phyloP scores from a whole-genome alignment of 2,113 vertebrate genomes.

The Syngnathus typhle region DNA sequence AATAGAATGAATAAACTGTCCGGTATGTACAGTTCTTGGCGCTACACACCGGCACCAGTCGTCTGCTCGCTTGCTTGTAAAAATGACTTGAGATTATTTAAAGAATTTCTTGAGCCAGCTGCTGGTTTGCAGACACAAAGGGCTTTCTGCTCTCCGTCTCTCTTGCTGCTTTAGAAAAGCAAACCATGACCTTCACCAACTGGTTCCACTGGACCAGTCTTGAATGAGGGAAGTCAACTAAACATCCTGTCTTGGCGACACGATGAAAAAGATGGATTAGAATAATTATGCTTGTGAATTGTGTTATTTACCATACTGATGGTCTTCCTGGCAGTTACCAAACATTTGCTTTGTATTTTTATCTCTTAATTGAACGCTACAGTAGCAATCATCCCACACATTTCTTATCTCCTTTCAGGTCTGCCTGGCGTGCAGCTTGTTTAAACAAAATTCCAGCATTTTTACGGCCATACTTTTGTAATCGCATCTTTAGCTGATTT shows the following conservation, averaged over 20 bases:
- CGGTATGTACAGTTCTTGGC: neutral
- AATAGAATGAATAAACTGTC: neutral
- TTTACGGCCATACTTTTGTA: neutral
- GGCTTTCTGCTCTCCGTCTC: constrained; percentile 32
- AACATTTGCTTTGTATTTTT: neutral
- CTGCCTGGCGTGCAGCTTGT: constrained; percentile 19
- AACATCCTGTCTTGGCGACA: constrained; percentile 13
- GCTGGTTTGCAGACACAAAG: constrained; percentile 45
- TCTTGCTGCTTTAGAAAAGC: constrained; percentile 44
- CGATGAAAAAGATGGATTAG: neutral
- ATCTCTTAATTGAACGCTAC: neutral
- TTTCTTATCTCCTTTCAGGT: constrained; percentile 22
- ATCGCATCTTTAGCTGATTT: neutral
- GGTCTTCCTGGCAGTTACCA: neutral
- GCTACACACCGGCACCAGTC: constrained; percentile 20
- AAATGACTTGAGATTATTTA: constrained; percentile 43
- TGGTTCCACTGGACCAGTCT: constrained; percentile 14
- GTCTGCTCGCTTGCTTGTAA: constrained; percentile 30
- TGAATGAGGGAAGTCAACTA: constrained; percentile 14
- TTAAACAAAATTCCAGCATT: constrained; percentile 19
- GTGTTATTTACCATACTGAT: neutral
- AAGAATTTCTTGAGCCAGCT: constrained; percentile 65
- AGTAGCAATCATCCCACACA: neutral
- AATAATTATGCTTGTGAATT: neutral
- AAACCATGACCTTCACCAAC: constrained; percentile 42